Evolutionary conservation across 2,888 invertebrate genomes (phyloP), one percentile per base, ranked within the genome.

Genomic region (Agriopis aurantiaria): DNA sequence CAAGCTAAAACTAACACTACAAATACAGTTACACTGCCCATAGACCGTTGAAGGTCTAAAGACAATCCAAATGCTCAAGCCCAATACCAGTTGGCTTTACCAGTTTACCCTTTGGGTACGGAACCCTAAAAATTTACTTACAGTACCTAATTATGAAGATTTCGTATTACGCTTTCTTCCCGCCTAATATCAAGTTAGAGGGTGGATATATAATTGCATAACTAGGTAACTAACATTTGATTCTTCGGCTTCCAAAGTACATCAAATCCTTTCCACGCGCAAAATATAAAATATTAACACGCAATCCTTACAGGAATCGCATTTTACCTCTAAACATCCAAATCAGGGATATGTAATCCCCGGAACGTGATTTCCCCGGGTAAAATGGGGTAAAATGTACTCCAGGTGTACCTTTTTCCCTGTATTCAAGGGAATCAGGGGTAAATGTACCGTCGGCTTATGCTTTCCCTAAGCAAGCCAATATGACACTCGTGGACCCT

Each of bases 351-450:
- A 65, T 65, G 79, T 83, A 82, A 82, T 84, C 81, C 82, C 73
- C 71, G 59, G 68, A 79, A 83, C 82, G 82, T 86, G 86, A 86
- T 86, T 83, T 84, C 72, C 74, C 73, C 9, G 59, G 68, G 14
- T 64, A 65, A 57, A 67, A 77, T 74, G 71, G 65, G 41, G 71
- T 78, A 58, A 62, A 64, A 68, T 55, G 63, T 68, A 66, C 68
- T 62, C 62, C 71, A 65, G 60, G 68, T 71, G 58, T 80, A 80
- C 76, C 73, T 78, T 78, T 76, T 75, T 52, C 61, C 61, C 60
- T 46, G 40, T 60, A 60, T 60, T 49, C 60, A n/a, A 41, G 57
- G 57, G 57, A 57, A 53, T 8, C 51, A 11, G 62, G 43, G 73
- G 61, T 61, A 61, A 51, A 61, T 61, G 74, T 75, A 68, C 68